Evolutionary conservation across 1,140 invertebrate species (phyloP).

Genomic region (Drosophila burlai): DNA sequence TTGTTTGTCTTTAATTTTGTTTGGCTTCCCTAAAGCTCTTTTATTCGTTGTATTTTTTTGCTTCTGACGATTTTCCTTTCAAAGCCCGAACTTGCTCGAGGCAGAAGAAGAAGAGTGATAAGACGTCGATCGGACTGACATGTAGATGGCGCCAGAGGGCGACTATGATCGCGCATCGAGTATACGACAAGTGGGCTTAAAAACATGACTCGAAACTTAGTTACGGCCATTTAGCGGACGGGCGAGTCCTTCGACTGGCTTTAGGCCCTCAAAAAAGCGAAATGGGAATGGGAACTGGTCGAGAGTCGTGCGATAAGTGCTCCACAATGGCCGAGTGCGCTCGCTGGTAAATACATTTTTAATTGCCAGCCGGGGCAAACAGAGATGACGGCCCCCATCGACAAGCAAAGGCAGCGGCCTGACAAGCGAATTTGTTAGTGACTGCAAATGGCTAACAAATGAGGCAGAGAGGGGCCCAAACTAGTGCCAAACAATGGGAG

Average conservation of each 20-base stretch:
- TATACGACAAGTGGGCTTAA: conserved; percentile 47
- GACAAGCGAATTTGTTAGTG: conserved; percentile 63
- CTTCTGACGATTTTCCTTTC: conserved; percentile 10
- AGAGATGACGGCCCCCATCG: conserved; percentile 68
- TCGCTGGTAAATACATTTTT: conserved; percentile 67
- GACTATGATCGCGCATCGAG: conserved; percentile 33
- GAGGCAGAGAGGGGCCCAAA: conserved; percentile 17
- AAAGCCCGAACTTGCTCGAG: conserved; percentile 51
- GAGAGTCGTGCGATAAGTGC: conserved; percentile 41
- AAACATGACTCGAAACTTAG: conserved; percentile 19
- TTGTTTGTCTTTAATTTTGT: conserved; percentile 47
- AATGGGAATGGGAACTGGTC: conserved; percentile 19
- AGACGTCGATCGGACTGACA: conserved; percentile 27
- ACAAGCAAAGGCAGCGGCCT: conserved; percentile 37
- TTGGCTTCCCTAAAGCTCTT: conserved; percentile 64
- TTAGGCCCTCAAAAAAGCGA: conserved; percentile 26
- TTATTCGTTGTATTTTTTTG: not conserved
- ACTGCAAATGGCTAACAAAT: conserved; percentile 75
- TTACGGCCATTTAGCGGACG: conserved; percentile 24
- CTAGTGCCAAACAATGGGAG: conserved; percentile 65
- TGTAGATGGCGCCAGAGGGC: conserved; percentile 59
- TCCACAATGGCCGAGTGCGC: conserved; percentile 59
- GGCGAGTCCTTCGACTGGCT: conserved; percentile 51
- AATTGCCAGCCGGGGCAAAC: conserved; percentile 72
- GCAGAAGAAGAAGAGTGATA: conserved; percentile 49